phyloP scores from a whole-genome alignment of 2,113 vertebrate genomes.

The Panthera leo region DNA sequence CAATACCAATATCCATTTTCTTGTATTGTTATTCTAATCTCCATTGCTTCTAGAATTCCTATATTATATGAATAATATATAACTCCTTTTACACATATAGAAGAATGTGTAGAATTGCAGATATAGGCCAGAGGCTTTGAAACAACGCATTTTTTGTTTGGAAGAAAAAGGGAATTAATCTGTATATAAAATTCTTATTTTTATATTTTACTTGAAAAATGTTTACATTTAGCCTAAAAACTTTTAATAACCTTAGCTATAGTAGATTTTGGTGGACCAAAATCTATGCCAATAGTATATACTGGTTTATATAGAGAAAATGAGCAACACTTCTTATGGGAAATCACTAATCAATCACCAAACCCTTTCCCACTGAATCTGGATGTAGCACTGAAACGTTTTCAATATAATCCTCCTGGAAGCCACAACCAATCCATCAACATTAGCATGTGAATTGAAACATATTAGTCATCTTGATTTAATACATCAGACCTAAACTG shows the following conservation, averaged over 20 bases:
- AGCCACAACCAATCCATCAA: not conserved
- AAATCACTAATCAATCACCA: conserved; percentile 1
- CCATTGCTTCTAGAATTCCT: not conserved
- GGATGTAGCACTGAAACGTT: not conserved
- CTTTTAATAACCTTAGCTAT: not conserved
- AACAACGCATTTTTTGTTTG: not conserved
- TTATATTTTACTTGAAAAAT: not conserved
- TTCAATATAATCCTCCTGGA: not conserved
- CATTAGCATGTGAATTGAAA: not conserved
- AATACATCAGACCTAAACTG: not conserved
- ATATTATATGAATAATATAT: not conserved
- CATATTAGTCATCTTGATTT: not conserved
- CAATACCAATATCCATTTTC: not conserved
- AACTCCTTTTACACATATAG: not conserved
- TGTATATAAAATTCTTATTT: not conserved
- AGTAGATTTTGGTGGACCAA: not conserved
- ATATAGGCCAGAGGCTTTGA: not conserved
- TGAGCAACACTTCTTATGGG: not conserved
- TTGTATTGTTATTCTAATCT: not conserved
- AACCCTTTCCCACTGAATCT: not conserved
- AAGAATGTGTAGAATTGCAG: not conserved
- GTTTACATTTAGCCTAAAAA: not conserved
- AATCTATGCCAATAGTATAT: not conserved
- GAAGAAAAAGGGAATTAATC: not conserved
- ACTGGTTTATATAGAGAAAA: not conserved